Conservation (phyloP, 2,888 invertebrate genomes). For the Plagodis dolabraria region DNA sequence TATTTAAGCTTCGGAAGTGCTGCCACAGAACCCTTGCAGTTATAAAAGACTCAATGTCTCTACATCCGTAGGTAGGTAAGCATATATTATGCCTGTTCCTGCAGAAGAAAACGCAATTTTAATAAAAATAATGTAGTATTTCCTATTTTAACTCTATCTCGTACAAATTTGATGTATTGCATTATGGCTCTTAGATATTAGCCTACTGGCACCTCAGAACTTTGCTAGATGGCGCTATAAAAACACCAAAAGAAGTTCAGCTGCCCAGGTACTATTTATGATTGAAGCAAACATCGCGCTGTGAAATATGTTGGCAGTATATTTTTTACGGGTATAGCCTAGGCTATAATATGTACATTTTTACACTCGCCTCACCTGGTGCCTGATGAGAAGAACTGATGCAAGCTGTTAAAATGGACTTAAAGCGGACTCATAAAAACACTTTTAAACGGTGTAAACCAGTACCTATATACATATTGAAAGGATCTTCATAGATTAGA, state of each 20-base stretch:
- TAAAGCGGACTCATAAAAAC: conserved; percentile 10
- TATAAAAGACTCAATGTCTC: too few relatives aligned
- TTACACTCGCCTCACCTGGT: conserved; percentile 20
- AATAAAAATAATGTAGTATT: too few relatives aligned
- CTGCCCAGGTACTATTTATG: conserved; percentile 14
- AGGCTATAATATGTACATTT: conserved; percentile 12
- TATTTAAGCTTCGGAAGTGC: conserved; percentile 28
- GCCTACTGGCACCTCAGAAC: too few relatives aligned
- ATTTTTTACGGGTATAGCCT: conserved; percentile 26
- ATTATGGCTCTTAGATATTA: background rate
- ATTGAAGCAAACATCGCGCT: conserved; percentile 22
- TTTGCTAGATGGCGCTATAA: too few relatives aligned
- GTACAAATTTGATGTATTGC: conserved; percentile 18
- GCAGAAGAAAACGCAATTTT: conserved; percentile 11
- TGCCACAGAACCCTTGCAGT: conserved; percentile 23
- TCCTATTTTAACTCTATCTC: conserved; percentile 19
- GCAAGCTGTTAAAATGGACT: conserved; percentile 5
- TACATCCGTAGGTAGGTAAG: too few relatives aligned
- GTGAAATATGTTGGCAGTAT: conserved; percentile 28
- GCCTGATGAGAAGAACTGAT: conserved; percentile 7
- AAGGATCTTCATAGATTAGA: background rate
- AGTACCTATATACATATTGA: too few relatives aligned
- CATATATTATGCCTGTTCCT: too few relatives aligned
- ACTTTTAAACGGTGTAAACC: conserved; percentile 3
- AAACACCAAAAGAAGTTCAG: too few relatives aligned